phyloP scores from a whole-genome alignment of 1,140 invertebrate species.

The Delia radicum region DNA sequence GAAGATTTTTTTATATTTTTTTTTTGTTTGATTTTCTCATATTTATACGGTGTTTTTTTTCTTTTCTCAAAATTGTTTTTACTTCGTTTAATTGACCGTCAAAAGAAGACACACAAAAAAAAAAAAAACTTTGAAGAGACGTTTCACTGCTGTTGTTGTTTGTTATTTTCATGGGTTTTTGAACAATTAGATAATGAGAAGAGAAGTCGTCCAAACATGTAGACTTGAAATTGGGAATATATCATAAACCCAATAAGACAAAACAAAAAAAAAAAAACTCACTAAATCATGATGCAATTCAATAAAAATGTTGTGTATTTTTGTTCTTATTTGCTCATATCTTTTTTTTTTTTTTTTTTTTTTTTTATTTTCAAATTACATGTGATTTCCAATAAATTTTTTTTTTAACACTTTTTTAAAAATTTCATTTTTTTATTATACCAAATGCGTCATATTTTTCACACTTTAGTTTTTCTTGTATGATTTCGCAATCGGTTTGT shows the following conservation, averaged over 20 bases:
- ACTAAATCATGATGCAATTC: slow-evolving; percentile 14
- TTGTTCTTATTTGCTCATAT: neutral
- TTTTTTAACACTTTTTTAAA: neutral
- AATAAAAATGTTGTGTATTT: slow-evolving; percentile 15
- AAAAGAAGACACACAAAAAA: too few species aligned
- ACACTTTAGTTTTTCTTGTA: neutral
- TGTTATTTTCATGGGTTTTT: neutral
- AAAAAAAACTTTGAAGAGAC: neutral
- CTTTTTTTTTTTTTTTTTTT: neutral
- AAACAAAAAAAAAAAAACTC: neutral
- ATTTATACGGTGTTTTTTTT: neutral
- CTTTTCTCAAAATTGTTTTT: neutral
- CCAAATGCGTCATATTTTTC: neutral
- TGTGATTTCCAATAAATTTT: neutral
- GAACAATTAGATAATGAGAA: neutral
- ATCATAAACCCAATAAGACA: neutral
- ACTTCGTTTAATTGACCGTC: neutral
- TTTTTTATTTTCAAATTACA: neutral
- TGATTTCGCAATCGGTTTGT: neutral
- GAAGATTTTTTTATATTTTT: neutral
- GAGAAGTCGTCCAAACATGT: neutral
- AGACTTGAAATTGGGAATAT: neutral
- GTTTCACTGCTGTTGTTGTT: neutral
- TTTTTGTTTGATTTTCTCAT: neutral
- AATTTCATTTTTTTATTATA: neutral